A percentile compares a stretch with the other conserved stretches of the same genome.
These are phyloP conservation scores for Hybognathus amarus DNA, from an alignment of 2,797 vertebrate genomes.

Conservation along the genomic window DNA sequence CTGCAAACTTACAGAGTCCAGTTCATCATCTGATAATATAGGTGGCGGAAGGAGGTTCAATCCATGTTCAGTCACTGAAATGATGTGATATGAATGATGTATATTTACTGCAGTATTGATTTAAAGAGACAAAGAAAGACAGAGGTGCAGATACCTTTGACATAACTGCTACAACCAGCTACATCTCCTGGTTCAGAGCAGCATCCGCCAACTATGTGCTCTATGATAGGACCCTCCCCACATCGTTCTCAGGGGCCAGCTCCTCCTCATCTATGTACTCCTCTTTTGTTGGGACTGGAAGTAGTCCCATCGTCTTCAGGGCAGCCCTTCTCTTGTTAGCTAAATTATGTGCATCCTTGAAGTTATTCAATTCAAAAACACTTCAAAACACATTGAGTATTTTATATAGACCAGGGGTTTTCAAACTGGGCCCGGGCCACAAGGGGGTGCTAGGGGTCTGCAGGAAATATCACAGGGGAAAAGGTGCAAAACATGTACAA, in stretches of 20 bases:
- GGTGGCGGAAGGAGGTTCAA: slow-evolving; percentile 36
- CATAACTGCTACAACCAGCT: slow-evolving; percentile 26
- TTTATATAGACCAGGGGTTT: not conserved
- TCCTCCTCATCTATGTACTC: slow-evolving; percentile 34
- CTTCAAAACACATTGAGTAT: not conserved
- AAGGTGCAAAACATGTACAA: not conserved
- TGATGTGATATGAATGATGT: not conserved
- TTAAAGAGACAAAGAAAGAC: not conserved
- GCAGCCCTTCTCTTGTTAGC: slow-evolving; percentile 39
- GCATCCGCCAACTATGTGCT: slow-evolving; percentile 38
- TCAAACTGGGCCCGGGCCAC: not conserved
- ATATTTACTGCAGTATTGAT: not conserved
- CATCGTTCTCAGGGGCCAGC: not conserved
- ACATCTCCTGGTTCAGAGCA: slow-evolving; percentile 38
- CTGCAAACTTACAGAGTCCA: slow-evolving; percentile 22
- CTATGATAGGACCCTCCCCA: slow-evolving; percentile 27
- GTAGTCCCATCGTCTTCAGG: slow-evolving; percentile 6
- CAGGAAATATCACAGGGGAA: not conserved
- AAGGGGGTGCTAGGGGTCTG: slow-evolving; percentile 8
- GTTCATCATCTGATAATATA: slow-evolving; percentile 25
- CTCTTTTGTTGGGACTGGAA: not conserved
- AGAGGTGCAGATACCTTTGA: slow-evolving; percentile 17
- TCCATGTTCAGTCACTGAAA: slow-evolving; percentile 42
- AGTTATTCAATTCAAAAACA: not conserved
- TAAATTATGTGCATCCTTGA: slow-evolving; percentile 13